Base-by-base conservation (phyloP, 2,113 vertebrate species). In the Brienomyrus longianalis region DNA sequence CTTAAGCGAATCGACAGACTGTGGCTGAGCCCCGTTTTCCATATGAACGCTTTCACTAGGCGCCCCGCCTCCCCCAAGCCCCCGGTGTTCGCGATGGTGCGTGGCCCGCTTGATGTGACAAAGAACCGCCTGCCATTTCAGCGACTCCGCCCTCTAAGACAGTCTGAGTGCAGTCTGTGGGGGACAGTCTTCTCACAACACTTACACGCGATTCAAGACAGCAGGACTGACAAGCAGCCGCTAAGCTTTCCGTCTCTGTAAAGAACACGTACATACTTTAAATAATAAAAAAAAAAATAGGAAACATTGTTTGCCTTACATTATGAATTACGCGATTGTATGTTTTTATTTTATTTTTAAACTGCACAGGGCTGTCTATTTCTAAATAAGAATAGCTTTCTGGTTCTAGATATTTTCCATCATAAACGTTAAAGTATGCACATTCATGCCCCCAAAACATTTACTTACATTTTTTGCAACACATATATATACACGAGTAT, bases 61-160 rank as follows among this genome's bases (percentile, higher is more conserved):
- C 87, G 17, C 48, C 31, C 84, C 70, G 56, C 27, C 45, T 31
- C 31, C 43, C 83, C 31, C 19, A 48, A 91, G 85, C 66, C 15
- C 50, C 59, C 88, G 85, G 74, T 92, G 89, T 93, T 88, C 90
- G 89, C n/a, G 89, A 89, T n/a, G 90, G 35, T 83, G 51, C 70
- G 15, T 52, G 90, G 91, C 92, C 92, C 90, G 94, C 92, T 93
- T 92, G 90, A 90, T 93, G 92, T 93, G 93, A 95, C 93, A 93
- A 95, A 95, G 92, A 92, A 94, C 93, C 94, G 95, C 94, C 95
- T 90, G 91, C 88, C 83, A 90, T 74, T 77, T 86, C 88, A 43
- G 27, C 93, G 92, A 91, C 93, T 93, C 93, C 93, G 92, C 93
- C 93, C 90, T 83, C 59, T 3, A 88, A 89, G 88, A 50, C 91